Percentiles rank a stretch among this genome's conserved stretches.
These are phyloP conservation scores for Apotomis turbidana DNA, from an alignment of 2,888 invertebrate genomes.

Conservation along the genomic window DNA sequence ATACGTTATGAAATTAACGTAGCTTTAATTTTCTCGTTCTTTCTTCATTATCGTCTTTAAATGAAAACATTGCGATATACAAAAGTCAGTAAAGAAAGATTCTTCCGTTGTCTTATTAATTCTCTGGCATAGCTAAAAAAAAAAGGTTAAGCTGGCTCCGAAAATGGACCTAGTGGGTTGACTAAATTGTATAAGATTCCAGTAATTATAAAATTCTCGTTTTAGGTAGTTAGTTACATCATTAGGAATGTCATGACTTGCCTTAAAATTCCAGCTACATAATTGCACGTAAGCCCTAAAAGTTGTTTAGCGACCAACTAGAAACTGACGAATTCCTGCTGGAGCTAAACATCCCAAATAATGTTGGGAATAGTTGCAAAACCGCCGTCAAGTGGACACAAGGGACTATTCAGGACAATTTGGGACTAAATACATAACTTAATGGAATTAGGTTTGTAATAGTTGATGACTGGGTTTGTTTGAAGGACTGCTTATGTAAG, in stretches of 20 bases:
- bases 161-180: no score
- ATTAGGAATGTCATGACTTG: neutral
- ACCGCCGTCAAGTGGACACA: slow-evolving; percentile 30
- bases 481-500: neutral
- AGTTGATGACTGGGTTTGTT: neutral
- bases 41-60: no score
- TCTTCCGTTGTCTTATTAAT: no score
- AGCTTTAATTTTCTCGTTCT: no score
- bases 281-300: slow-evolving; percentile 10
- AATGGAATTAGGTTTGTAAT: slow-evolving; percentile 10
- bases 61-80: no score
- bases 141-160: no score
- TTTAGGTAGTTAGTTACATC: neutral
- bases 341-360: slow-evolving; percentile 26
- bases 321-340: slow-evolving; percentile 37
- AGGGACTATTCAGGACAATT: slow-evolving; percentile 33
- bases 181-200: no score
- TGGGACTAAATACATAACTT: slow-evolving; percentile 29
- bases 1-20: no score
- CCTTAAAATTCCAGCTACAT: slow-evolving; percentile 8
- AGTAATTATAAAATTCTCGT: neutral
- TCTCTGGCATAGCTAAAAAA: no score
- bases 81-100: no score
- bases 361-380: slow-evolving; percentile 32
- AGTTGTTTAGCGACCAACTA: slow-evolving; percentile 28